Conservation (phyloP, 64 coral and sea anemone species). For the Orbicella faveolata region DNA sequence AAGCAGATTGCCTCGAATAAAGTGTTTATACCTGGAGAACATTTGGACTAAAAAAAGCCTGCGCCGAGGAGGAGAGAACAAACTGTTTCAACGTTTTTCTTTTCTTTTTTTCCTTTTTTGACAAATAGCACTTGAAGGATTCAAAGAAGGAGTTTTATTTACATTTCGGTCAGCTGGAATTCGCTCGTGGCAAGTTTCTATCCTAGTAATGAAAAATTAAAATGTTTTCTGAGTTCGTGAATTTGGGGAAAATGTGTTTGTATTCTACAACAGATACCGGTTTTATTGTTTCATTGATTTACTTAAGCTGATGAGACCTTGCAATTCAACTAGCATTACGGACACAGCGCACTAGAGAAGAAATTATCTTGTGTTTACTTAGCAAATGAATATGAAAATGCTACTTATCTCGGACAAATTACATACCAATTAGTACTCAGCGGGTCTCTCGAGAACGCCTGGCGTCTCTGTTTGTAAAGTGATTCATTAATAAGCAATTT, state of each 20-base stretch:
- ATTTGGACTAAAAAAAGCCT: not conserved
- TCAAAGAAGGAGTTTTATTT: constrained; percentile 31
- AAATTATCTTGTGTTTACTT: constrained; percentile 44
- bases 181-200: constrained; percentile 63
- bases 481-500: constrained; percentile 75
- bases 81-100: not conserved
- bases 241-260: constrained; percentile 21
- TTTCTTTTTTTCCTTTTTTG: not conserved
- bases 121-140: not conserved
- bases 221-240: constrained; percentile 8
- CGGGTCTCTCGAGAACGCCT: constrained; percentile 62
- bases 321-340: not conserved
- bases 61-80: not conserved
- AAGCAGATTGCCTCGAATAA: not conserved
- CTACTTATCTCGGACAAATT: constrained; percentile 79
- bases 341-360: not conserved
- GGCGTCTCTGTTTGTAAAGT: constrained; percentile 56
- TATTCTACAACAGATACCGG: not conserved
- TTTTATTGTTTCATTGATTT: not conserved
- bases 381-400: constrained; percentile 46
- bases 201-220: constrained; percentile 24
- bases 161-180: constrained; percentile 46
- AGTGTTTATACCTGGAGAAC: not conserved
- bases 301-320: constrained; percentile 1
- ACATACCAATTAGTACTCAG: constrained; percentile 85